Conservation (phyloP, 1,140 invertebrate genomes). For the Drosophila orosa region DNA sequence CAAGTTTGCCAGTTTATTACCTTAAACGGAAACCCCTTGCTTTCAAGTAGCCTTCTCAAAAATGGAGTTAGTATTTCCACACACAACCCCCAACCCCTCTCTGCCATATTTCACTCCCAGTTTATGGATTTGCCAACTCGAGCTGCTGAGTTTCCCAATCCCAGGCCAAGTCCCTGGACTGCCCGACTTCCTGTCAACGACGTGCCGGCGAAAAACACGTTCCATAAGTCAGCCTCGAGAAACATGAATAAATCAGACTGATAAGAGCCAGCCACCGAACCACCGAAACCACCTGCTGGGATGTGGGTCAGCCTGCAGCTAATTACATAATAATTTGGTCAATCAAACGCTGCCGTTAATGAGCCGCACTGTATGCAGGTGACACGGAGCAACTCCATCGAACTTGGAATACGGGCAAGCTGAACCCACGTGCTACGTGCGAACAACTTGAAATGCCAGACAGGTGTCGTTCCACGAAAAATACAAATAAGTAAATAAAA, state of each 20-base stretch:
- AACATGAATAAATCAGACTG: constrained; percentile 42
- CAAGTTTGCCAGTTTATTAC: constrained; percentile 1
- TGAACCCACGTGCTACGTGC: constrained; percentile 44
- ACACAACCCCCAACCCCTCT: neutral
- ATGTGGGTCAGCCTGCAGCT: constrained; percentile 72
- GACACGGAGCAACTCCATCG: constrained; percentile 35
- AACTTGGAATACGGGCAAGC: constrained; percentile 24
- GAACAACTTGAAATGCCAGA: constrained; percentile 67
- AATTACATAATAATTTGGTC: constrained; percentile 83
- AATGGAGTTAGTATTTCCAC: constrained; percentile 25
- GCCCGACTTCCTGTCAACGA: constrained; percentile 45
- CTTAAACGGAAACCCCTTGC: neutral
- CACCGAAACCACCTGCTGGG: constrained; percentile 45
- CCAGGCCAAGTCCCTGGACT: constrained; percentile 35
- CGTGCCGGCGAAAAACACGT: constrained; percentile 52
- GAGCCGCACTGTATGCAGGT: constrained; percentile 68
- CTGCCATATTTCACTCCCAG: constrained; percentile 26
- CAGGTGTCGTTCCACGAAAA: constrained; percentile 60
- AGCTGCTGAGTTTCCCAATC: constrained; percentile 29
- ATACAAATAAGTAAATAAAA: constrained; percentile 6
- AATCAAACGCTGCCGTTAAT: constrained; percentile 77
- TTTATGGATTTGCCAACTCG: constrained; percentile 31
- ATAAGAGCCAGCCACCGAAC: constrained; percentile 30
- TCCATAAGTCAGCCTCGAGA: constrained; percentile 42
- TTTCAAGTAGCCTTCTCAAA: neutral